A percentile compares a stretch with the other conserved stretches of the same genome.
These are phyloP conservation scores for Clarias batrachus DNA, from an alignment of 2,113 vertebrate species.

Conservation along the genomic window DNA sequence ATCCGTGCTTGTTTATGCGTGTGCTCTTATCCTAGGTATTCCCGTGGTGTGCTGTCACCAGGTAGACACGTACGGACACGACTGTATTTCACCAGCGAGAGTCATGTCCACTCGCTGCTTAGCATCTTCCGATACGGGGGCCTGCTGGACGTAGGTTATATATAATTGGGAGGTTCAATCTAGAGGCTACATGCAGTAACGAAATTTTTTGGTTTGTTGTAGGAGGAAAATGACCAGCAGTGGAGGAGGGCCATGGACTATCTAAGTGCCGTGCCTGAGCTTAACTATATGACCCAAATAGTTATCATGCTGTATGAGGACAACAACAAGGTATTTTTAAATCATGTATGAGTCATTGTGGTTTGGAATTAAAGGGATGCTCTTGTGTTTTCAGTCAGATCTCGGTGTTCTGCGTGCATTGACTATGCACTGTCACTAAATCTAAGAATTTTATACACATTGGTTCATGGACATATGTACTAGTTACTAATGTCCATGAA, in stretches of 20 bases:
- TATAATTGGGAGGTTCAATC: not conserved
- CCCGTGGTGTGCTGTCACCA: conserved; percentile 92
- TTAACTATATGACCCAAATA: conserved; percentile 99
- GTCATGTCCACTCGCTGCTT: conserved; percentile 94
- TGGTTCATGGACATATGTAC: not conserved
- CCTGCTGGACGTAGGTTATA: conserved; percentile 85
- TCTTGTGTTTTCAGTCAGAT: not conserved
- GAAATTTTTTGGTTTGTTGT: conserved; percentile 43
- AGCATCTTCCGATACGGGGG: conserved; percentile 95
- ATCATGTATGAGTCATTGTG: not conserved
- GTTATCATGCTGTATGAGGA: conserved; percentile 99
- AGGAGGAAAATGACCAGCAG: conserved; percentile 94
- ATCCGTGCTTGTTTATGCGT: not conserved
- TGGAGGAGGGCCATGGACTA: conserved; percentile 99
- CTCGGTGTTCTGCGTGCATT: not conserved
- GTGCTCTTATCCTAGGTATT: conserved; percentile 79
- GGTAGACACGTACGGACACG: conserved; percentile 93
- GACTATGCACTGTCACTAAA: not conserved
- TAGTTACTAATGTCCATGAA: not conserved
- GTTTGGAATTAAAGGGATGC: not conserved
- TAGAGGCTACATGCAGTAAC: not conserved
- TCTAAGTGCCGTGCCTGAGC: conserved; percentile 93
- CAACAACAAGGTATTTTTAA: conserved; percentile 85
- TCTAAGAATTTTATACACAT: not conserved
- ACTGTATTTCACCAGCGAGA: conserved; percentile 97